Conservation (phyloP, 2,113 vertebrate genomes). For the Corythoichthys haematopterus region DNA sequence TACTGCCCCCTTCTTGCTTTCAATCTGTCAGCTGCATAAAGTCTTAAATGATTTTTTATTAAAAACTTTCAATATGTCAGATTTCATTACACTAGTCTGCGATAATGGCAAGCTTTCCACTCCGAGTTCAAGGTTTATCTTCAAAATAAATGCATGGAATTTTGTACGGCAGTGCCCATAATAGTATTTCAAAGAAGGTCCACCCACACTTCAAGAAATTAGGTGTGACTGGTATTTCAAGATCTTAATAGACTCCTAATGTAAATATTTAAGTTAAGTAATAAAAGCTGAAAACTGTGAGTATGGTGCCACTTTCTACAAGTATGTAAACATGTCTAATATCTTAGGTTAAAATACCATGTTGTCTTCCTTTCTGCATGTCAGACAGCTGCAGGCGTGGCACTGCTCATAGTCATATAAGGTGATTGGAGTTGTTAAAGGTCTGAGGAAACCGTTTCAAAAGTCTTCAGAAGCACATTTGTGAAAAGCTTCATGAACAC, state of each 20-base stretch:
- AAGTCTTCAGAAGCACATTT: no score
- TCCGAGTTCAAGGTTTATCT: conserved; percentile 24
- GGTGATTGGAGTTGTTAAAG: no score
- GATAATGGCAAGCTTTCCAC: conserved; percentile 10
- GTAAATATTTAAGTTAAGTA: conserved; percentile 16
- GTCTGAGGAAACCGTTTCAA: not conserved
- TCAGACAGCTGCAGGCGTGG: conserved; percentile 2
- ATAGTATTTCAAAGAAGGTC: conserved; percentile 24
- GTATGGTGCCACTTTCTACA: not conserved
- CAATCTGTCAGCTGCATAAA: conserved; percentile 24
- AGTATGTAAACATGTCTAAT: not conserved
- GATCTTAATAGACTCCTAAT: conserved; percentile 12
- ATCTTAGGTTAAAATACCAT: not conserved
- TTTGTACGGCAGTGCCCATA: conserved; percentile 7
- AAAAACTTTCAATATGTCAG: conserved; percentile 42
- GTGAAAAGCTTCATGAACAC: not conserved
- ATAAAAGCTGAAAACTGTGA: conserved; percentile 1
- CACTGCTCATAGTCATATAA: not conserved
- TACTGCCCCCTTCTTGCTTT: conserved; percentile 33
- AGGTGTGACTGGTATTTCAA: conserved; percentile 21
- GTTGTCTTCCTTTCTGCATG: not conserved
- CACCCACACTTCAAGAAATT: conserved; percentile 28
- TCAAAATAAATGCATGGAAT: conserved; percentile 27
- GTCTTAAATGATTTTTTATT: conserved; percentile 42
- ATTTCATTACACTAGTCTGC: conserved; percentile 19